These are phyloP conservation scores for Eucriotettix oculatus DNA, from an alignment of 2,888 invertebrate species.

Conservation along the genomic window DNA sequence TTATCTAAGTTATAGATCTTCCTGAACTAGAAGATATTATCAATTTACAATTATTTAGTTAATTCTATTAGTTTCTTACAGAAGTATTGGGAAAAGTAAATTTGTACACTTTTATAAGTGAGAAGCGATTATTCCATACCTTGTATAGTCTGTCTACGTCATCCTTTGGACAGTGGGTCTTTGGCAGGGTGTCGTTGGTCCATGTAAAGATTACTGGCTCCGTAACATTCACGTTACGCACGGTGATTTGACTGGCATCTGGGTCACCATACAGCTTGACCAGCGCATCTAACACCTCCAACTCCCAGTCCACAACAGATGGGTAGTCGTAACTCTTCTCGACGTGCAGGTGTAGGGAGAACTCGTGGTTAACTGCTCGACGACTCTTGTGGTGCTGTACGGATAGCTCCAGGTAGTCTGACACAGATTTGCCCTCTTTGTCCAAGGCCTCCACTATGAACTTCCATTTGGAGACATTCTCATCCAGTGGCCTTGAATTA, in stretches of 20 bases:
- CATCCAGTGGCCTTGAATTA: conserved; percentile 51
- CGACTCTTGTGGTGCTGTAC: conserved; percentile 68
- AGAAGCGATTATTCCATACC: no score
- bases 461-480: conserved; percentile 64
- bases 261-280: conserved; percentile 36
- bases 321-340: conserved; percentile 40
- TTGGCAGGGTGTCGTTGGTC: conserved; percentile 74
- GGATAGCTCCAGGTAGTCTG: conserved; percentile 50
- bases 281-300: conserved; percentile 44
- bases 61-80: no score
- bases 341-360: conserved; percentile 49
- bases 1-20: no score
- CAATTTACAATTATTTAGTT: no score
- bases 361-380: conserved; percentile 67
- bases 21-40: no score
- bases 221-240: conserved; percentile 38
- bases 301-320: conserved; percentile 61
- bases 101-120: no score
- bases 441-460: conserved; percentile 69
- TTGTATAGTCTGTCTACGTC: conserved; percentile 51
- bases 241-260: conserved; percentile 48
- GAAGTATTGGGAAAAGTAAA: no score
- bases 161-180: conserved; percentile 57
- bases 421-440: conserved; percentile 51
- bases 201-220: conserved; percentile 55